Evolutionary conservation across 30 jellyfish, hydroid and myxozoan species (phyloP).

Genomic region (Haliclystus octoradiatus): DNA sequence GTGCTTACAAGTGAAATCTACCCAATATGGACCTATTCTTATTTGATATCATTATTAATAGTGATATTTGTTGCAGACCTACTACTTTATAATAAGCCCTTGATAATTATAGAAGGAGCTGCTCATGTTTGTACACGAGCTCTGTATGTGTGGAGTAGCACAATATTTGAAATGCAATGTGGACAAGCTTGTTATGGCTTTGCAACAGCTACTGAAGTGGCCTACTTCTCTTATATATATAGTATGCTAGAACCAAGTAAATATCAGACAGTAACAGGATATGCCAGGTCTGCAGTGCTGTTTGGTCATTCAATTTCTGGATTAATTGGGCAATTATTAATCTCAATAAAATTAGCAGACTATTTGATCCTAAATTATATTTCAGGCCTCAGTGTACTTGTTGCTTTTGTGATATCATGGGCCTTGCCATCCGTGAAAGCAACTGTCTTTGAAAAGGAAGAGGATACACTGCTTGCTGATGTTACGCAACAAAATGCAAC

Average conservation of each 20-base stretch:
- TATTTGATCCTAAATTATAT: slow-evolving; percentile 60
- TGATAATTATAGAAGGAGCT: slow-evolving; percentile 54
- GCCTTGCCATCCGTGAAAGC: slow-evolving; percentile 36
- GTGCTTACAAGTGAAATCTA: slow-evolving; percentile 59
- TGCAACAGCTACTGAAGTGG: slow-evolving; percentile 80
- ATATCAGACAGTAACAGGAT: slow-evolving; percentile 59
- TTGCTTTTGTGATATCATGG: slow-evolving; percentile 43
- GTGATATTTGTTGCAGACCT: slow-evolving; percentile 60
- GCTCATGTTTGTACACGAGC: slow-evolving; percentile 64
- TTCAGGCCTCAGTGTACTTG: slow-evolving; percentile 39
- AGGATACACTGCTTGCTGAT: too few relatives aligned
- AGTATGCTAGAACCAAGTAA: slow-evolving; percentile 52
- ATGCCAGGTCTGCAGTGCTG: slow-evolving; percentile 58
- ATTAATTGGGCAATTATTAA: slow-evolving; percentile 58
- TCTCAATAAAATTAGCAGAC: slow-evolving; percentile 45
- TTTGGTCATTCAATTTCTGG: slow-evolving; percentile 59
- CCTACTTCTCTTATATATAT: slow-evolving; percentile 71
- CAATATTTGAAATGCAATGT: slow-evolving; percentile 69
- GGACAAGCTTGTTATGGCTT: slow-evolving; percentile 79
- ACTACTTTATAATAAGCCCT: slow-evolving; percentile 55
- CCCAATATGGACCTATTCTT: slow-evolving; percentile 83
- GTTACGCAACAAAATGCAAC: too few relatives aligned
- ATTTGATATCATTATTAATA: slow-evolving; percentile 31
- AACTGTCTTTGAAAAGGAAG: slow-evolving; percentile 6
- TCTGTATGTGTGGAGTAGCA: slow-evolving; percentile 56